Base-by-base conservation (phyloP, 2,113 vertebrate species). In the Orcinus orca region DNA sequence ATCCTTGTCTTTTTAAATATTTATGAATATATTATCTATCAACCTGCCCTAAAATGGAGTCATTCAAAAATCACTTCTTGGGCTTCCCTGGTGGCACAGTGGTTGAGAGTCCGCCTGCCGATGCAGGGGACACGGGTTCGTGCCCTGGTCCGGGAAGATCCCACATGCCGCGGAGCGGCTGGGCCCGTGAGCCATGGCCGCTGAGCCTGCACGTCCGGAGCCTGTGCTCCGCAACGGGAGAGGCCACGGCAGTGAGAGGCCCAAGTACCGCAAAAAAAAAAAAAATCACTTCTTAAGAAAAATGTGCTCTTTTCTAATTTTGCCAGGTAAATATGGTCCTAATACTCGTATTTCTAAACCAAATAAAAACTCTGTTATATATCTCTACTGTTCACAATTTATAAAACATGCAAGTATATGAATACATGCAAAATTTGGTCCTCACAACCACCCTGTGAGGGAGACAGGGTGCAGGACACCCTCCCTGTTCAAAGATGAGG, bases 241-340 rank as follows among this genome's bases (percentile, higher is more conserved):
- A 38, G 38, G 5, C 38, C 38, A 5, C 38, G 38, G 38, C 38
- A 38, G 38, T 38, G 38, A 38, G 38, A 38, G 38, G 38, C 38
- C 38, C 38, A 38, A 38, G 38, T 38, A 38, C 38, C 4, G 38
- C 38, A 38, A 38, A 38, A 38, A 38, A 38, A 38, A 38, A 38
- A 82, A 93, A 93, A 23, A 74, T 33, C 29, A 80, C 74, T 82
- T 93, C 67, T 96, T 70, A 67, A 41, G 77, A 92, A 79, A 93
- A 20, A 21, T 44, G n/a, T 58, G 13, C 41, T 92, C 71, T 88
- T 96, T 93, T 85, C 82, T 86, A 77, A 87, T 55, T 95, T 87
- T 95, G 58, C 23, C 15, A 96, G 87, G 44, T 77, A 86, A 92
- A 62, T 20, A 9, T 12, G 84, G 62, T 47, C 60, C 86, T 10